Evolutionary conservation across 2,113 vertebrate genomes (phyloP), one percentile per base, ranked within the genome.

Genomic region (Xiphophorus hellerii): DNA sequence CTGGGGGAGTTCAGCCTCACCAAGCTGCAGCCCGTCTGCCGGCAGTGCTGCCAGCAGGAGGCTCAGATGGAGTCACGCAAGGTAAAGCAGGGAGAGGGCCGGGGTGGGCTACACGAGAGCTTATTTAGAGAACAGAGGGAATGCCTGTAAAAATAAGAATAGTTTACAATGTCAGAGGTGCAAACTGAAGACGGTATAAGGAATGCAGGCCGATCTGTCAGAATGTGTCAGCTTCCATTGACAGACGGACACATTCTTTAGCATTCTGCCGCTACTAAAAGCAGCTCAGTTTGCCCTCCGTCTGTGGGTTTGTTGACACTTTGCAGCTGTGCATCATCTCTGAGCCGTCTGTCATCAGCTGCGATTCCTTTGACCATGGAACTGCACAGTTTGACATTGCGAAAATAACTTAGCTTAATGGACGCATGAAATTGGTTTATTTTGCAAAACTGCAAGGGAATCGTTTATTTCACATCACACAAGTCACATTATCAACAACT

Each of bases 11-110:
- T 99, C 93, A 96, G 65, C 81, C 95, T 99, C 74, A 93, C 92
- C 60, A 93, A 93, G 76, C 77, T 99, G 74, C 96, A 97, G 77
- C 96, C 96, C 0, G 92, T 95, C 82, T 99, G 98, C 93, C 92
- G 94, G 74, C 94, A 96, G 7, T 99, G 98, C 93, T 99, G 98
- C 89, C 98, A 99, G 89, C 96, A 98, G 92, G 98, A 99, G 93
- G 97, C 95, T 76, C 97, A 96, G 77, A 60, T 97, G 83, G 97
- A 98, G 89, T 95, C 90, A 1, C 96, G 95, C 92, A 99, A 98
- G 97, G 98, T 99, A 93, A 68, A 77, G 12, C 92, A 66, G 76
- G 39, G 39, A 12, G 14, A 14, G 14, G 13, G 15, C 15, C 2
- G 42, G 42, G 42, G 14, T 4, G 42, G 12, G 42, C 15, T 17